These are phyloP conservation scores for Ceriagrion tenellum DNA, from an alignment of 2,888 invertebrate genomes.

Conservation along the genomic window DNA sequence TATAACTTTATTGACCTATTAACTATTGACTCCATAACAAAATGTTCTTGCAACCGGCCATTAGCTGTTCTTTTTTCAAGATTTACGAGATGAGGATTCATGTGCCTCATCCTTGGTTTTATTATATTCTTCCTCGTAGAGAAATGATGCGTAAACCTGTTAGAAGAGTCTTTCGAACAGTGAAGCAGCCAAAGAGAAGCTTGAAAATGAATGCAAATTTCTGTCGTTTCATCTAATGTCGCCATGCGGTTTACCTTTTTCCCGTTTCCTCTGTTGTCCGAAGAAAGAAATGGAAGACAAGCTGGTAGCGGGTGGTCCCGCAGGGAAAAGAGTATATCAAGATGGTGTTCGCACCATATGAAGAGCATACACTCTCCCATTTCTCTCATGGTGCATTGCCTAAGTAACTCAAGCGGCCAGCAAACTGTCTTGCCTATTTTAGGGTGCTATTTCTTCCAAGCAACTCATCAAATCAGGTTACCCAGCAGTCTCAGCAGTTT, in stretches of 20 bases:
- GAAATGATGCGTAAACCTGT: too few species aligned
- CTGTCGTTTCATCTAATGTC: background rate
- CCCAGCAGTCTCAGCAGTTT: too few species aligned
- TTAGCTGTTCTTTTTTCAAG: too few species aligned
- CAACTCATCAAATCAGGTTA: background rate
- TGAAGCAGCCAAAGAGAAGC: background rate
- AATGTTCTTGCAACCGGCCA: too few species aligned
- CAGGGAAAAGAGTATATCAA: background rate
- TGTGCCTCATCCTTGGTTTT: too few species aligned
- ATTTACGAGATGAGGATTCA: too few species aligned
- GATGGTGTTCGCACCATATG: background rate
- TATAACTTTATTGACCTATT: too few species aligned
- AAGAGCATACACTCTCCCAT: background rate
- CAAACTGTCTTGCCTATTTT: background rate
- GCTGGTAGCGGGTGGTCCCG: background rate
- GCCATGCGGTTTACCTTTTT: background rate
- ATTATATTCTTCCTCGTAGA: too few species aligned
- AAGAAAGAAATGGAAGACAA: background rate
- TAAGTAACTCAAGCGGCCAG: background rate
- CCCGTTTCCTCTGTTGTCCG: background rate
- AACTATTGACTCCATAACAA: too few species aligned
- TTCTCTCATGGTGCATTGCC: background rate
- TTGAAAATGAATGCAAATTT: background rate
- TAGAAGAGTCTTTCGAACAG: too few species aligned
- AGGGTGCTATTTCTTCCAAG: background rate